Conservation (phyloP, 2,113 vertebrate species). For the Pleuronectes platessa region DNA sequence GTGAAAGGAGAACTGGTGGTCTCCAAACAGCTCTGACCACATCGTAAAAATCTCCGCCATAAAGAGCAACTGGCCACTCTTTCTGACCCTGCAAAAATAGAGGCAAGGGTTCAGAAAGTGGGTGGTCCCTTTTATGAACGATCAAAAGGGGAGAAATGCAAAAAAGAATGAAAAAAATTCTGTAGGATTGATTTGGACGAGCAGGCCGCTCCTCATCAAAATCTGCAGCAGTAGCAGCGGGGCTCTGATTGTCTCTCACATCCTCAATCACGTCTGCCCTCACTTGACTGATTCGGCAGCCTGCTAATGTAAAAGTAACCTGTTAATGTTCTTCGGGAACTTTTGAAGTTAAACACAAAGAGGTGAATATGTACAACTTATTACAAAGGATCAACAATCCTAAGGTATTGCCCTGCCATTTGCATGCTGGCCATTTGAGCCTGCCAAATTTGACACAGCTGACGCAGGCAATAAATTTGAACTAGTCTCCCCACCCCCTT, state of each 20-base stretch:
- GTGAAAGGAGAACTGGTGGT: constrained; percentile 82
- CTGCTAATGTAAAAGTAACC: constrained; percentile 22
- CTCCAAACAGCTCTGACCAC: constrained; percentile 82
- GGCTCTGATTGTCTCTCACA: constrained; percentile 20
- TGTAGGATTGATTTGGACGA: constrained; percentile 38
- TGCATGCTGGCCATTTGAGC: constrained; percentile 85
- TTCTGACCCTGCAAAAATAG: constrained; percentile 83
- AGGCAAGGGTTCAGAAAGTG: constrained; percentile 78
- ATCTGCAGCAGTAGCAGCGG: constrained; percentile 10
- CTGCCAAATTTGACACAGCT: constrained; percentile 87
- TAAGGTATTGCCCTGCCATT: constrained; percentile 81
- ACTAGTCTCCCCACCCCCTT: constrained; percentile 79
- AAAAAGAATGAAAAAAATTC: constrained; percentile 14
- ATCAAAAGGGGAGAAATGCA: constrained; percentile 42
- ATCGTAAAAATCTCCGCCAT: constrained; percentile 83
- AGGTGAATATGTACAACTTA: constrained; percentile 60
- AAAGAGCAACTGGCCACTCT: constrained; percentile 85
- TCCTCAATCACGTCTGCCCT: constrained; percentile 26
- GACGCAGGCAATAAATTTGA: constrained; percentile 86
- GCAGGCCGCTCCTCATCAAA: constrained; percentile 9
- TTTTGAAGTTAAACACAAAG: constrained; percentile 8
- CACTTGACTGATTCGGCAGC: constrained; percentile 14
- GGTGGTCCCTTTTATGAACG: constrained; percentile 78
- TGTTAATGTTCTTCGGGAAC: not conserved
- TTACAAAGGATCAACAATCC: constrained; percentile 72